phyloP scores from a whole-genome alignment of 2,113 vertebrate species.

The Pterocles orientalis region DNA sequence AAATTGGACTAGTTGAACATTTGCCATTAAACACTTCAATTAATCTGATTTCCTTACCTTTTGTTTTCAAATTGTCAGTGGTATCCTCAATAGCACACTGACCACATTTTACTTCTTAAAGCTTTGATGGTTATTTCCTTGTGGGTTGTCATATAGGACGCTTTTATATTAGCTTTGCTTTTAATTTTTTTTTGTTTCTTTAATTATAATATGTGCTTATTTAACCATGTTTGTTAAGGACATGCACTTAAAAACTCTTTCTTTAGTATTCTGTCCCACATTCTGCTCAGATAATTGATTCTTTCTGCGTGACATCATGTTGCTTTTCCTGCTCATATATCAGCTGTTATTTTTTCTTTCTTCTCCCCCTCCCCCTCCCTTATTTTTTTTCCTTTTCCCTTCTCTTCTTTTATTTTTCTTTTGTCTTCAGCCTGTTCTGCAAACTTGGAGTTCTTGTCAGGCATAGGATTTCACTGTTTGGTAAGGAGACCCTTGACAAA shows the following conservation, averaged over 20 bases:
- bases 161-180: conserved; percentile 81
- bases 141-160: conserved; percentile 51
- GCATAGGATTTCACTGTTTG: conserved; percentile 99
- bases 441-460: conserved; percentile 99
- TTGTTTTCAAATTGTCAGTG: not conserved
- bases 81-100: not conserved
- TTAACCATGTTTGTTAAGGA: conserved; percentile 79
- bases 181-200: conserved; percentile 63
- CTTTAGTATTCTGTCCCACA: conserved; percentile 73
- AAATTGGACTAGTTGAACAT: not conserved
- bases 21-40: conserved; percentile 4
- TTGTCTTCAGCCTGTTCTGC: conserved; percentile 96
- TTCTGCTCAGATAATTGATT: conserved; percentile 75
- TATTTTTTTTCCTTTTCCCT: conserved; percentile 46
- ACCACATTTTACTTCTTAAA: conserved; percentile 27
- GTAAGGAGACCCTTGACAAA: conserved; percentile 87
- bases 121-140: conserved; percentile 41
- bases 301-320: conserved; percentile 80
- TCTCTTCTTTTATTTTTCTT: conserved; percentile 73
- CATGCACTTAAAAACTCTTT: conserved; percentile 74
- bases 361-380: not conserved
- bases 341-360: conserved; percentile 78
- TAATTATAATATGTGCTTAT: conserved; percentile 80
- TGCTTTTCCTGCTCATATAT: conserved; percentile 81
- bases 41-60: conserved; percentile 3